Percentiles rank a stretch among this genome's conserved stretches.
Evolutionary conservation across 2,113 vertebrate genomes (phyloP).

Genomic region (Ctenomys sociabilis): DNA sequence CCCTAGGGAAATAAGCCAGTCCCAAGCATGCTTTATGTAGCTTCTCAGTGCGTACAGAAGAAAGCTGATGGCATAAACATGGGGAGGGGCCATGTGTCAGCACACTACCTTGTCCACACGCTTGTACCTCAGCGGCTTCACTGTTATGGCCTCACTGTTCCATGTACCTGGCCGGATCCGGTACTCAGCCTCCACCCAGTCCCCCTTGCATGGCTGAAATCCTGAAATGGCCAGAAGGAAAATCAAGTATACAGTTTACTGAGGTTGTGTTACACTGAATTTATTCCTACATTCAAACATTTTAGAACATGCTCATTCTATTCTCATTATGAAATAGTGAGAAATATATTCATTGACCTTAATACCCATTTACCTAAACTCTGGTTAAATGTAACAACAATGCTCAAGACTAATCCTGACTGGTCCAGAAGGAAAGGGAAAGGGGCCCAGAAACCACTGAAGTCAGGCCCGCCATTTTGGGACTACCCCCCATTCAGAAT

Average conservation of each 20-base stretch:
- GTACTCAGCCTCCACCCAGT: constrained; percentile 96
- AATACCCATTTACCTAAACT: background rate
- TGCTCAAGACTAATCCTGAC: background rate
- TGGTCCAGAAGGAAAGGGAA: background rate
- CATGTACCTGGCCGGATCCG: constrained; percentile 88
- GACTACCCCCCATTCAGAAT: background rate
- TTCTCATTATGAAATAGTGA: too few relatives aligned
- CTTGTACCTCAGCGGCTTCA: constrained; percentile 93
- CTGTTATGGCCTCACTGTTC: constrained; percentile 90
- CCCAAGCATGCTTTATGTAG: background rate
- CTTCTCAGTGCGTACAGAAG: background rate
- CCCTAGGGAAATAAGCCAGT: background rate
- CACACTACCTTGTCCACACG: constrained; percentile 89
- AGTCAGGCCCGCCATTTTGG: background rate
- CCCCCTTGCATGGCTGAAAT: constrained; percentile 93
- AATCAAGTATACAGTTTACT: background rate
- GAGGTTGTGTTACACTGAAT: background rate
- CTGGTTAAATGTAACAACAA: background rate
- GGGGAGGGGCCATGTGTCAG: background rate
- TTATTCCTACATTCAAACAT: background rate
- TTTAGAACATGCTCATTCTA: background rate
- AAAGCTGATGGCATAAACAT: background rate
- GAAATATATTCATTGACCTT: background rate
- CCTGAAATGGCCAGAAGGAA: constrained; percentile 81
- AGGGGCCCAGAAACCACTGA: background rate